Percentiles rank a stretch among this genome's conserved stretches.
Evolutionary conservation across 2,797 vertebrate species (phyloP).

Genomic region (Mormyrus hasselquistii): DNA sequence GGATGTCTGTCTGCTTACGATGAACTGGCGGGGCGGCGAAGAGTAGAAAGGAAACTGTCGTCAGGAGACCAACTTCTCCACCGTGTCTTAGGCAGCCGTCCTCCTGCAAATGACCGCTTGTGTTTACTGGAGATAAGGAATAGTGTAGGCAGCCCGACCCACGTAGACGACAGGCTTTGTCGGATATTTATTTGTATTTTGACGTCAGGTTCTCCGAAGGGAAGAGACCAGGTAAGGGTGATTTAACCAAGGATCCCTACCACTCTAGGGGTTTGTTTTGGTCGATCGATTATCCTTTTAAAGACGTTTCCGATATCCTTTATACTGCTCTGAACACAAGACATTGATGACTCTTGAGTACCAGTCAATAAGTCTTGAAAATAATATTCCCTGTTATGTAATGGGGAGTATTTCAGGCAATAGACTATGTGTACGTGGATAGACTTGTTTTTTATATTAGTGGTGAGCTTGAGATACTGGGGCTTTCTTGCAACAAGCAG

Average conservation of each 20-base stretch:
- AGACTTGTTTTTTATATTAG: conserved; percentile 2
- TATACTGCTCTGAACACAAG: not conserved
- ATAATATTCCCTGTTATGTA: not conserved
- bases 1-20: not conserved
- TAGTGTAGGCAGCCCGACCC: not conserved
- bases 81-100: not conserved
- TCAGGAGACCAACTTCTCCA: not conserved
- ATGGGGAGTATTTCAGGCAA: not conserved
- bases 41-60: not conserved
- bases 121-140: not conserved
- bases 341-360: not conserved
- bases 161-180: not conserved
- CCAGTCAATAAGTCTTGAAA: not conserved
- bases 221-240: not conserved
- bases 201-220: not conserved
- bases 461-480: not conserved
- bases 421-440: conserved; percentile 3
- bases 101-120: not conserved
- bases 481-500: not conserved
- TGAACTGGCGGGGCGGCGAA: conserved; percentile 1
- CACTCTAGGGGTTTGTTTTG: not conserved
- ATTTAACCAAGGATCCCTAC: not conserved
- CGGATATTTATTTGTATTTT: not conserved
- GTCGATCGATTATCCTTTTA: not conserved
- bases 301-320: not conserved